Evolutionary conservation across 2,888 invertebrate genomes (phyloP), one percentile per base, ranked within the genome.

Genomic region (Cancer borealis): DNA sequence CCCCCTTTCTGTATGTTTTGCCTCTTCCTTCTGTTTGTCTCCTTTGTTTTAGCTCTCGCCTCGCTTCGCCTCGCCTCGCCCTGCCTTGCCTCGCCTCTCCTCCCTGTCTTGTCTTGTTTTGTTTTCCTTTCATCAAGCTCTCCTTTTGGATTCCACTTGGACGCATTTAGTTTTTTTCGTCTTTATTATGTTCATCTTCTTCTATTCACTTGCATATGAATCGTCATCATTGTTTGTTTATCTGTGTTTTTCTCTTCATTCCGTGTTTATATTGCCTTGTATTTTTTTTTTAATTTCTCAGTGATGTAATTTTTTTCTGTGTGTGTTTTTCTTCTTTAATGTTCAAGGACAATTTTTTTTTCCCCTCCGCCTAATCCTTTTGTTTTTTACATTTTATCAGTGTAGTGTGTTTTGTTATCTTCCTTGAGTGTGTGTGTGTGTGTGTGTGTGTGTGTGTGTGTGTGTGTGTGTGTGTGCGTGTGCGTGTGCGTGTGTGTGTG

Each of bases 191-290:
- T 79, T 79, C 30, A 30, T 79, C 79, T 79, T 79, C 79, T 2
- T 79, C 79, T 30, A 79, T 79, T 79, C 79, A 79, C 79, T 79
- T 26, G 12, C 79, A 79, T 26, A 79, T 79, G 10, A 30, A 79
- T 79, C 79, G 79, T 79, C 30, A 14, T 30, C 10, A 21, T 79
- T 79, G 30, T 79, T 30, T 90, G 12, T 90, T 54, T 90, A 54
- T 12, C 90, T 90, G 54, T 54, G 26, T 92, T 84, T 92, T 84
- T 92, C 92, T 92, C 39, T 87, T 49, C 26, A 17, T 47, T 66
- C 73, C 47, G 8, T 39, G 17, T 54, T 17, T 54, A 17, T 87
- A 84, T 92, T 54, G n/a, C 49, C 49, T 26, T 45, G n/a, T 92
- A 26, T 49, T 10, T 46, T 54, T 39, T 14, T 88, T 39, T 79